These are phyloP conservation scores for Lochmaea capreae DNA, from an alignment of 2,888 invertebrate species.

Conservation along the genomic window DNA sequence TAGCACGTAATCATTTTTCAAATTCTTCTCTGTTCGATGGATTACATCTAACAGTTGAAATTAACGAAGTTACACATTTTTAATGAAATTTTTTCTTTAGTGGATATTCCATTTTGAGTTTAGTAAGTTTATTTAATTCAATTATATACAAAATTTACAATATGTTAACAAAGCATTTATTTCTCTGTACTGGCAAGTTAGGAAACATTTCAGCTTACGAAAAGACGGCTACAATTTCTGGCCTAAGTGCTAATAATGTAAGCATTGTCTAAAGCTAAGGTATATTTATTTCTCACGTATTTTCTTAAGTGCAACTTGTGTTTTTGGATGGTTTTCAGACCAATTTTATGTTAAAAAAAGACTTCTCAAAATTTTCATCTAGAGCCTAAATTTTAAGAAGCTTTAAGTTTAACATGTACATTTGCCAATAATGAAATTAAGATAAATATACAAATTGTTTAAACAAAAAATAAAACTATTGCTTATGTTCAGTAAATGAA, in stretches of 20 bases:
- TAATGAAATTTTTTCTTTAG: too few relatives aligned
- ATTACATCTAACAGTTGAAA: too few relatives aligned
- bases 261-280: slow-evolving; percentile 6
- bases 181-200: not conserved
- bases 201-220: slow-evolving; percentile 5
- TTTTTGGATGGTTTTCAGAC: not conserved
- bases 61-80: too few relatives aligned
- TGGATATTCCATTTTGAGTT: too few relatives aligned
- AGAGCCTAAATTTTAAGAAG: not conserved
- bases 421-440: not conserved
- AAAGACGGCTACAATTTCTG: slow-evolving; percentile 12
- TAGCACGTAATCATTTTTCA: too few relatives aligned
- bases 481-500: not conserved
- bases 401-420: not conserved
- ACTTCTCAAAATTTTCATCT: not conserved
- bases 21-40: too few relatives aligned
- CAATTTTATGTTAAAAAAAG: not conserved
- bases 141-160: too few relatives aligned
- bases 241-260: slow-evolving; percentile 7
- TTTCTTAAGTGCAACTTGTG: not conserved
- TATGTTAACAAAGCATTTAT: too few relatives aligned
- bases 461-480: slow-evolving; percentile 1
- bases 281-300: slow-evolving; percentile 1
- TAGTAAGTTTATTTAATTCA: too few relatives aligned
- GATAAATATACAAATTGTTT: slow-evolving; percentile 5